Percentiles rank a stretch among this genome's conserved stretches.
phyloP scores from a whole-genome alignment of 2,888 invertebrate genomes.

The Cheilosia pagana region DNA sequence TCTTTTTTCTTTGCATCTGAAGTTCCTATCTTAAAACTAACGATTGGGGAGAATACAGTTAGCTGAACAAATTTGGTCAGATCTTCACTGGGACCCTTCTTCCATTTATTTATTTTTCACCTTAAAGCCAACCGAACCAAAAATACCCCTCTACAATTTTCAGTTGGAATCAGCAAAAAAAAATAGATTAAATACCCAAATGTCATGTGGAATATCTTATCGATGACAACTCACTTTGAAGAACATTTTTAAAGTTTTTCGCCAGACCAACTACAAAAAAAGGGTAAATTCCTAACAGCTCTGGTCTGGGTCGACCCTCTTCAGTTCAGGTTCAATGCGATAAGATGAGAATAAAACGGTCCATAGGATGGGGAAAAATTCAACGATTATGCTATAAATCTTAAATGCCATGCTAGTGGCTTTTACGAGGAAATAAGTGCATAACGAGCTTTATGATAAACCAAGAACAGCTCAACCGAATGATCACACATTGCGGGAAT shows the following conservation, averaged over 20 bases:
- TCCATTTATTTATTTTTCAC: too few relatives aligned
- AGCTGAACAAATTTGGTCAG: too few relatives aligned
- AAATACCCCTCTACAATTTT: too few relatives aligned
- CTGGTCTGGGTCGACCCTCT: background rate
- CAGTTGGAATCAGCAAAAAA: background rate
- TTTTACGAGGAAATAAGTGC: conserved; percentile 13
- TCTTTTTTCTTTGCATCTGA: too few relatives aligned
- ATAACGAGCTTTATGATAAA: background rate
- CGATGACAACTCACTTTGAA: conserved; percentile 10
- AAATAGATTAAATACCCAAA: background rate
- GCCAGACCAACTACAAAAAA: background rate
- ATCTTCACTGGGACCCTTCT: too few relatives aligned
- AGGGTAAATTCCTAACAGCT: background rate
- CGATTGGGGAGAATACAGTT: too few relatives aligned
- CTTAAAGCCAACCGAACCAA: too few relatives aligned
- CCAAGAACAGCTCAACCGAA: background rate
- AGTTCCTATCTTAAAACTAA: too few relatives aligned
- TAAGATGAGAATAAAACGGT: background rate
- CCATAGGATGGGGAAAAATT: background rate
- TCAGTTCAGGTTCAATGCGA: background rate
- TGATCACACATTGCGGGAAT: background rate
- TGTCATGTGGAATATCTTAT: conserved; percentile 10
- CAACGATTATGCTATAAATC: conserved; percentile 6
- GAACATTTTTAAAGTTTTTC: conserved; percentile 13
- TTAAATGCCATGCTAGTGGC: background rate